phyloP scores from a whole-genome alignment of 2,888 invertebrate genomes.

The Cylindroiulus punctatus region DNA sequence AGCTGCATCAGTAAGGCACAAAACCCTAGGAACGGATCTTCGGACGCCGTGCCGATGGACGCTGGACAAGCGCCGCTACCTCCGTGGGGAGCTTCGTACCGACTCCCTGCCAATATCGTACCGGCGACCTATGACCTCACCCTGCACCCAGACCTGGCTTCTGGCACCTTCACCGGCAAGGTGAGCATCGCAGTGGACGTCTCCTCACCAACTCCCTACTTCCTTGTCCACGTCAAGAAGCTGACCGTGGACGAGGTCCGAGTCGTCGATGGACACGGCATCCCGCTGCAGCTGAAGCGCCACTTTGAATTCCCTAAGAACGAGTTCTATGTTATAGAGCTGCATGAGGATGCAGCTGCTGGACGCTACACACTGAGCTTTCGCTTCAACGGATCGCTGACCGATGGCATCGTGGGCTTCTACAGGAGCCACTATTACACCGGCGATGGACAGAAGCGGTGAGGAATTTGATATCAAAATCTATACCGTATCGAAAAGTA shows the following conservation, averaged over 20 bases:
- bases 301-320: slow-evolving; percentile 17
- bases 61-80: not conserved
- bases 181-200: slow-evolving; percentile 66
- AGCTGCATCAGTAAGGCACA: not conserved
- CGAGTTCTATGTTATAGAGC: slow-evolving; percentile 45
- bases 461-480: not conserved
- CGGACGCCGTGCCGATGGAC: not conserved
- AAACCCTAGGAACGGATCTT: not conserved
- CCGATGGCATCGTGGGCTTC: slow-evolving; percentile 76
- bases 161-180: slow-evolving; percentile 71
- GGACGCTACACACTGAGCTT: slow-evolving; percentile 72
- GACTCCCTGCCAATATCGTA: slow-evolving; percentile 72
- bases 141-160: slow-evolving; percentile 74
- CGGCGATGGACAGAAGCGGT: slow-evolving; percentile 51
- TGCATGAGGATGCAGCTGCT: slow-evolving; percentile 30
- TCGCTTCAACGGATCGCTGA: slow-evolving; percentile 74
- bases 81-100: slow-evolving; percentile 62
- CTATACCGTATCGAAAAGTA: too few relatives aligned
- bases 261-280: not conserved
- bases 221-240: slow-evolving; percentile 73
- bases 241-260: slow-evolving; percentile 67
- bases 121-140: slow-evolving; percentile 77
- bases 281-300: not conserved
- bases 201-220: slow-evolving; percentile 62
- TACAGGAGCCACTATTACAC: slow-evolving; percentile 75